Evolutionary conservation across 2,888 invertebrate species (phyloP), one percentile per base, ranked within the genome.

Genomic region (Morpho achilles): DNA sequence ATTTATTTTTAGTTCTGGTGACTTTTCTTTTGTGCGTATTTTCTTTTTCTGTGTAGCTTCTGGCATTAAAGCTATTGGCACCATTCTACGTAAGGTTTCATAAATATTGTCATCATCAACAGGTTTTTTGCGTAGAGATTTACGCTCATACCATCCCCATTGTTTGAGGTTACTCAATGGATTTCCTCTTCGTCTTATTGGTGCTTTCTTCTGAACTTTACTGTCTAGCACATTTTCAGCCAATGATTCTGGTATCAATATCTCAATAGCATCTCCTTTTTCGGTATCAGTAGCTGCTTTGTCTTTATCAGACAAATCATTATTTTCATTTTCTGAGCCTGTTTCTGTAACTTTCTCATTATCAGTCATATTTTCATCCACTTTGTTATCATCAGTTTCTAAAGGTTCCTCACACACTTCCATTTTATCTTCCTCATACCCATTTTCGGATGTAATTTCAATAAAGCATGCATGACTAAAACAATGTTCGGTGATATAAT

Each of bases 61-160:
- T 44, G 80, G 93, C 80, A 92, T 77, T 65, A 95, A 84, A 66
- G 86, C 82, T 32, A 81, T 77, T 0, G 95, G 95, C 41, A 95
- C 92, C 77, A 95, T 92, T 76, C 92, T 87, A 60, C 93, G 91
- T 16, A 96, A 80, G 3, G 92, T 93, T 70, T 95, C 94, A 76
- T 94, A 94, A 39, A 94, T 91, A 44, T 93, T 93, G 66, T 94
- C 92, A 76, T 93, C 93, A 67, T 93, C 92, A 54, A 85, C 87
- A 6, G 91, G 76, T 75, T 88, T 90, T 58, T 89, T 91, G n/a
- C 88, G 74, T 0, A 83, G 82, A 8, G 92, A 91, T 62, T 92
- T 89, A 22, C 93, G 75, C 68, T 92, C 94, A 68, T 95, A 95
- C 95, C 95, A 96, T 53, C 95, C 94, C 95, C 96, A 95, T 68